A percentile compares a stretch with the other conserved stretches of the same genome.
These are phyloP conservation scores for Panurus biarmicus DNA, from an alignment of 2,113 vertebrate species.

Conservation along the genomic window DNA sequence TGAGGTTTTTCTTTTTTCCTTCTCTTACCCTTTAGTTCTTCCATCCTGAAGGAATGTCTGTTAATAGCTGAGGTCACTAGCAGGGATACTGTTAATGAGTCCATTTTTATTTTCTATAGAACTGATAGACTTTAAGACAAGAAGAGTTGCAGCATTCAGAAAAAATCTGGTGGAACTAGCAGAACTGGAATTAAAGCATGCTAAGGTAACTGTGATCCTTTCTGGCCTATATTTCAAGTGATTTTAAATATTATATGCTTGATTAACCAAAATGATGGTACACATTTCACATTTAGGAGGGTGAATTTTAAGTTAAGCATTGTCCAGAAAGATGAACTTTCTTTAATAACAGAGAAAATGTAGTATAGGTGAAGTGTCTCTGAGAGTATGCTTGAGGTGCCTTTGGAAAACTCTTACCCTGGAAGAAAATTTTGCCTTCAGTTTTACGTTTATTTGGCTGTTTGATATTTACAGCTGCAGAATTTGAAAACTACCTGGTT, in stretches of 20 bases:
- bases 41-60: background rate
- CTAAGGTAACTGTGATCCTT: constrained; percentile 79
- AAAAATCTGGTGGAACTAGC: constrained; percentile 99
- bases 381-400: background rate
- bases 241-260: background rate
- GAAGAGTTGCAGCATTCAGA: constrained; percentile 96
- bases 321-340: background rate
- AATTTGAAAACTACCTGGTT: background rate
- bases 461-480: background rate
- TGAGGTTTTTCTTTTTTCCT: background rate
- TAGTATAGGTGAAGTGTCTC: background rate
- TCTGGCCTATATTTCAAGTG: background rate
- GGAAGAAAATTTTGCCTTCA: background rate
- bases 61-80: background rate
- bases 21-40: background rate
- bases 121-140: constrained; percentile 96
- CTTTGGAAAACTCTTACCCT: background rate
- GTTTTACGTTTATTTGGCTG: background rate
- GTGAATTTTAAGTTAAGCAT: background rate
- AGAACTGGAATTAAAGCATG: constrained; percentile 97
- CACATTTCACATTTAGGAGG: background rate
- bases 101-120: constrained; percentile 69
- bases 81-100: background rate
- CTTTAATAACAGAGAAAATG: background rate
- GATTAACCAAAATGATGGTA: background rate